phyloP scores from a whole-genome alignment of 92 coral and sea anemone genomes.

The Epizoanthus rinbou region DNA sequence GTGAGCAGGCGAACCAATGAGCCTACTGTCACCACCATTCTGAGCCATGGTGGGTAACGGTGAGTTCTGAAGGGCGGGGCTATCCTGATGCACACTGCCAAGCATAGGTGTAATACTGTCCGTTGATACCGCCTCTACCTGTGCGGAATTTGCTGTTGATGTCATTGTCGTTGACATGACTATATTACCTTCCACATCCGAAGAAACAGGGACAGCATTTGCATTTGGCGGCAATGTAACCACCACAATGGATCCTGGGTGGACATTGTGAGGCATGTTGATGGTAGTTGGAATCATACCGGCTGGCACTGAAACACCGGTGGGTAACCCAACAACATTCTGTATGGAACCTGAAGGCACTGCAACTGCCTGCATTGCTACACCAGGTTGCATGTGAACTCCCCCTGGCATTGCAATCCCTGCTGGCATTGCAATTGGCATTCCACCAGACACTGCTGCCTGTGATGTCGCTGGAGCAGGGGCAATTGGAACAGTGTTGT shows the following conservation, averaged over 20 bases:
- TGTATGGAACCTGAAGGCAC: conserved; percentile 58
- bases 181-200: conserved; percentile 63
- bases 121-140: conserved; percentile 57
- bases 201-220: conserved; percentile 72
- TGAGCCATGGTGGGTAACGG: conserved; percentile 91
- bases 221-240: conserved; percentile 84
- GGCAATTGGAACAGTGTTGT: conserved; percentile 75
- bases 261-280: conserved; percentile 64
- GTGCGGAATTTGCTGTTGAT: conserved; percentile 59
- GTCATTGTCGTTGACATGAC: conserved; percentile 61
- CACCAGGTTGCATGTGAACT: conserved; percentile 80
- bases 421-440: conserved; percentile 39
- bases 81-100: conserved; percentile 67
- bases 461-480: conserved; percentile 80
- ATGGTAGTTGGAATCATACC: conserved; percentile 61
- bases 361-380: conserved; percentile 61
- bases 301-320: conserved; percentile 66
- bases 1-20: conserved; percentile 66
- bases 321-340: conserved; percentile 60
- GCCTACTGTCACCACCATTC: conserved; percentile 73
- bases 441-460: conserved; percentile 43
- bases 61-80: conserved; percentile 77
- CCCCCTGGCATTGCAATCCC: conserved; percentile 63
- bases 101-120: conserved; percentile 72
- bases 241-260: conserved; percentile 60